Conservation (phyloP, 2,113 vertebrate genomes). For the Rhagologus leucostigma region DNA sequence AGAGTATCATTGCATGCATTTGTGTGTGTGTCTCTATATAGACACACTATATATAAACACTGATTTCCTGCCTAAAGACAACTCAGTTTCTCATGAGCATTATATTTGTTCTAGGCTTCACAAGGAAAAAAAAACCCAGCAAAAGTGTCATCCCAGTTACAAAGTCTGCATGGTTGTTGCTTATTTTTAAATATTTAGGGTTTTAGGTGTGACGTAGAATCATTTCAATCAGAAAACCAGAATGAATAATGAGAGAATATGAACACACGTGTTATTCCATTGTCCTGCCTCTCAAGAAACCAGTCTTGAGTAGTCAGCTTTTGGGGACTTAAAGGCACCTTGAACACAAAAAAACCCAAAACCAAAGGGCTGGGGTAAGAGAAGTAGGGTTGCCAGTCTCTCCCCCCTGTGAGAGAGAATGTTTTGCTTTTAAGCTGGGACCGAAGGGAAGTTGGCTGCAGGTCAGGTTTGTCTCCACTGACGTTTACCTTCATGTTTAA, state of each 20-base stretch:
- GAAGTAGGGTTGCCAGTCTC: background rate
- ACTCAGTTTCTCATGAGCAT: background rate
- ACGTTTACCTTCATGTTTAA: background rate
- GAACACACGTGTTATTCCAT: background rate
- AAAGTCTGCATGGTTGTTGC: background rate
- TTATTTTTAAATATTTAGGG: background rate
- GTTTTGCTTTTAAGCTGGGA: background rate
- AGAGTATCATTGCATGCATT: background rate
- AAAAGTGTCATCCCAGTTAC: background rate
- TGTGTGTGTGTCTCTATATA: background rate
- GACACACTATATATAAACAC: background rate
- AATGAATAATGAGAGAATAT: background rate
- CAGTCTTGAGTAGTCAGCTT: background rate
- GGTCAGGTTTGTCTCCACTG: background rate
- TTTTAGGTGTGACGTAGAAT: background rate
- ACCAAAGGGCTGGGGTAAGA: background rate
- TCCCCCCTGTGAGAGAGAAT: background rate
- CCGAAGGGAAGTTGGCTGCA: background rate
- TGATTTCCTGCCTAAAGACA: background rate
- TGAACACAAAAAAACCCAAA: background rate
- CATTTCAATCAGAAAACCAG: background rate
- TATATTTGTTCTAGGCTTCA: background rate
- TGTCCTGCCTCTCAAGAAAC: background rate
- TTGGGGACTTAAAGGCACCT: background rate
- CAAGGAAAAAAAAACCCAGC: background rate